A percentile compares a stretch with the other conserved stretches of the same genome.
phyloP scores from a whole-genome alignment of 1,140 invertebrate genomes.

The Holotrichia oblita region DNA sequence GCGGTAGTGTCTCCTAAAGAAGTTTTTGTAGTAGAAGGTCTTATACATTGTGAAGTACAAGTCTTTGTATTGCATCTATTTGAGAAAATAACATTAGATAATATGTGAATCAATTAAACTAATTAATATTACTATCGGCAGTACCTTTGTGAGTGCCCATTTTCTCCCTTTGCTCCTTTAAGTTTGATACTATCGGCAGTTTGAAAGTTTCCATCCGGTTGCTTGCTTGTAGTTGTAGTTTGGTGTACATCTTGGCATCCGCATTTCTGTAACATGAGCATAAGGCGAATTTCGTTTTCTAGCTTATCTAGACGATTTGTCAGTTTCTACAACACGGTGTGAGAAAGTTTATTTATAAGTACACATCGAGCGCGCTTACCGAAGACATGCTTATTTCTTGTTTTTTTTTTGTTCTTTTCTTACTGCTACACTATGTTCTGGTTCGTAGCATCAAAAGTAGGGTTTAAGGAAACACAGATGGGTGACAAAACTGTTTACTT shows the following conservation, averaged over 20 bases:
- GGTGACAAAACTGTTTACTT: conserved; percentile 2
- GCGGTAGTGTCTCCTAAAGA: background rate
- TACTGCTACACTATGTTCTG: background rate
- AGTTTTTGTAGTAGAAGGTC: background rate
- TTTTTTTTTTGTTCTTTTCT: background rate
- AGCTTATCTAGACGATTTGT: conserved; percentile 43
- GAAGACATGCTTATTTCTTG: conserved; percentile 33
- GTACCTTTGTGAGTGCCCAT: background rate
- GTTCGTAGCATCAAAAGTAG: background rate
- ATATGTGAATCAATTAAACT: background rate
- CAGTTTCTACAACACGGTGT: conserved; percentile 11
- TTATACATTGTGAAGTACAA: background rate
- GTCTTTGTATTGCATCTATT: background rate
- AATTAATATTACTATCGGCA: background rate
- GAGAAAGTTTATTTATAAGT: background rate
- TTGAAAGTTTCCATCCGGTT: background rate
- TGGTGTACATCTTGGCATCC: conserved; percentile 10
- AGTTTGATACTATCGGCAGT: background rate
- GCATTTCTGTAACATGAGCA: conserved; percentile 37
- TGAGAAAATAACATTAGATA: background rate
- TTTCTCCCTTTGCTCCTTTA: background rate
- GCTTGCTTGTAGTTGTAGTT: background rate
- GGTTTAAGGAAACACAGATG: background rate
- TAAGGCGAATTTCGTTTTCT: conserved; percentile 43
- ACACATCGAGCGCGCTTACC: background rate